These are phyloP conservation scores for Drosophila mayaguana DNA, from an alignment of 2,888 invertebrate genomes.

Conservation along the genomic window DNA sequence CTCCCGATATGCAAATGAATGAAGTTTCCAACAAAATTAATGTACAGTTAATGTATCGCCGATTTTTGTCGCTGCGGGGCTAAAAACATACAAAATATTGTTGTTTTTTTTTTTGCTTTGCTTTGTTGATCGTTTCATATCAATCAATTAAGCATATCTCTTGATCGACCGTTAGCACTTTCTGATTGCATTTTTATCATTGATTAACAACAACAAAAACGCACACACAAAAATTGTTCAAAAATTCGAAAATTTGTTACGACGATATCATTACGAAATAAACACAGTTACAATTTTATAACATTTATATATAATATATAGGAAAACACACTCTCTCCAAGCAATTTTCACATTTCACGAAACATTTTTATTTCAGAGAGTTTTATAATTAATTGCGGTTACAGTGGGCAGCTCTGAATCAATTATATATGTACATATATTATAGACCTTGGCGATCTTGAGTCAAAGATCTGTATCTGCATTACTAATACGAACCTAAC, in stretches of 20 bases:
- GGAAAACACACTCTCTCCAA: constrained; percentile 20
- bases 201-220: constrained; percentile 30
- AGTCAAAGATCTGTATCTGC: constrained; percentile 6
- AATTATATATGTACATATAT: constrained; percentile 35
- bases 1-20: constrained; percentile 34
- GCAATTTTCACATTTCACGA: constrained; percentile 12
- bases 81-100: constrained; percentile 24
- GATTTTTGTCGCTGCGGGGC: constrained; percentile 41
- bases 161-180: constrained; percentile 62
- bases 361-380: constrained; percentile 3
- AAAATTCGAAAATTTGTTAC: constrained; percentile 18
- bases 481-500: constrained; percentile 6
- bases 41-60: constrained; percentile 47
- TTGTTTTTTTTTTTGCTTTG: constrained; percentile 10
- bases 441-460: constrained; percentile 1
- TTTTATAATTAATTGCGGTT: constrained; percentile 4
- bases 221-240: constrained; percentile 21
- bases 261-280: constrained; percentile 1
- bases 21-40: constrained; percentile 23
- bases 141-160: constrained; percentile 62
- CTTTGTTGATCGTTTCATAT: constrained; percentile 45
- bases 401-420: neutral
- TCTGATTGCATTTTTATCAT: constrained; percentile 62
- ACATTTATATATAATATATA: neutral
- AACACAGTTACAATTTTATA: neutral